phyloP scores from a whole-genome alignment of 2,888 invertebrate species.

The Thalpophila matura region DNA sequence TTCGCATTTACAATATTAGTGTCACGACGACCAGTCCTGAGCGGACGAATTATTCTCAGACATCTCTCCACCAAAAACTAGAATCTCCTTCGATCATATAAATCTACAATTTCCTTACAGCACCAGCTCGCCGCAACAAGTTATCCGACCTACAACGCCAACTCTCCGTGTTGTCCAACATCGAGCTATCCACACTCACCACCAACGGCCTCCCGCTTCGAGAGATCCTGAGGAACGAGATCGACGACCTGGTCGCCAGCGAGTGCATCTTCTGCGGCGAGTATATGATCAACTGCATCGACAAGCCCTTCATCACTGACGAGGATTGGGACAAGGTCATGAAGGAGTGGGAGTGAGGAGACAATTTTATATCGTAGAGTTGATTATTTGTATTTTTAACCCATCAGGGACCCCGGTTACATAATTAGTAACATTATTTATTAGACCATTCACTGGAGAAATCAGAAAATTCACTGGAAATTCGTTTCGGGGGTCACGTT shows the following conservation, averaged over 20 bases:
- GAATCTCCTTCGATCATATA: background rate
- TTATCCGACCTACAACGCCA: conserved; percentile 92
- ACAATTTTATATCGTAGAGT: background rate
- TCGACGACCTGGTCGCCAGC: conserved; percentile 97
- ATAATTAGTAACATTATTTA: too few relatives aligned
- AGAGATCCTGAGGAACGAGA: conserved; percentile 94
- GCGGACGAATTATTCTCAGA: too few relatives aligned
- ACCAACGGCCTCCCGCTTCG: conserved; percentile 88
- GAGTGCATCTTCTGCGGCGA: conserved; percentile 99
- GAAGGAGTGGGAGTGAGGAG: conserved; percentile 94
- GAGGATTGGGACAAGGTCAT: conserved; percentile 95
- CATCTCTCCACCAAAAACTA: too few relatives aligned
- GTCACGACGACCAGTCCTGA: too few relatives aligned
- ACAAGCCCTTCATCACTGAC: conserved; percentile 96
- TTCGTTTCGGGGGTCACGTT: too few relatives aligned
- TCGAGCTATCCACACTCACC: conserved; percentile 83
- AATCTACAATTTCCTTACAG: conserved; percentile 68
- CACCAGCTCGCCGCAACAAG: conserved; percentile 91
- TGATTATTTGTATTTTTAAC: conserved; percentile 12
- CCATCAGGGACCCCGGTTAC: too few relatives aligned
- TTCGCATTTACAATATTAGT: too few relatives aligned
- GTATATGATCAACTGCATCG: conserved; percentile 97
- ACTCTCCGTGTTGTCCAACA: conserved; percentile 88
- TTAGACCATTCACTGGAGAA: too few relatives aligned
- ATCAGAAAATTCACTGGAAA: too few relatives aligned